Conservation (phyloP, 2,113 vertebrate species). For the Balaenoptera acutorostrata region DNA sequence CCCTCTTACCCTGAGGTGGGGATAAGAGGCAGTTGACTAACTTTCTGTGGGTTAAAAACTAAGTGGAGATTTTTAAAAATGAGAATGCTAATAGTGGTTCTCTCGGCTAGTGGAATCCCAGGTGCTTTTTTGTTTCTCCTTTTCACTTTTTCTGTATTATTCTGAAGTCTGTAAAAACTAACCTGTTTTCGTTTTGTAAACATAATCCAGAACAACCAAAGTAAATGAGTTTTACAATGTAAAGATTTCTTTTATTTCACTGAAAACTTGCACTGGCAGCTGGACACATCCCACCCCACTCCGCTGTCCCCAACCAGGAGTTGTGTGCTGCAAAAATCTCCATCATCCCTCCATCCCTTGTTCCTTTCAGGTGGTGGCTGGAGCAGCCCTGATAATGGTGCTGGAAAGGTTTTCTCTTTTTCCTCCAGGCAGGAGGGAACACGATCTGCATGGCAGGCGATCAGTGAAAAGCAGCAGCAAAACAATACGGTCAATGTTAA, state of each 20-base stretch:
- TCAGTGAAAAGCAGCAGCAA: constrained; percentile 41
- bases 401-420: constrained; percentile 32
- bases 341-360: not conserved
- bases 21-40: not conserved
- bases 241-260: not conserved
- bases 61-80: not conserved
- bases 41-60: not conserved
- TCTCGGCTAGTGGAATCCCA: not conserved
- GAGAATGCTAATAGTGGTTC: not conserved
- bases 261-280: constrained; percentile 27
- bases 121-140: not conserved
- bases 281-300: not conserved
- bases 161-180: constrained; percentile 7
- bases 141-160: not conserved
- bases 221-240: not conserved
- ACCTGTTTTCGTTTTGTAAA: not conserved
- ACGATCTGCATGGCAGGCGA: constrained; percentile 50
- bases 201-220: not conserved
- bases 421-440: constrained; percentile 49
- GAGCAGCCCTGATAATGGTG: constrained; percentile 43
- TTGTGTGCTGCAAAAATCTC: not conserved
- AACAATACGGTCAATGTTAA: not conserved
- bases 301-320: not conserved
- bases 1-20: not conserved
- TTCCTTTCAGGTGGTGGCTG: constrained; percentile 30